A percentile compares a stretch with the other conserved stretches of the same genome.
Conservation (phyloP, 2,888 invertebrate genomes). For the Deilephila elpenor region DNA sequence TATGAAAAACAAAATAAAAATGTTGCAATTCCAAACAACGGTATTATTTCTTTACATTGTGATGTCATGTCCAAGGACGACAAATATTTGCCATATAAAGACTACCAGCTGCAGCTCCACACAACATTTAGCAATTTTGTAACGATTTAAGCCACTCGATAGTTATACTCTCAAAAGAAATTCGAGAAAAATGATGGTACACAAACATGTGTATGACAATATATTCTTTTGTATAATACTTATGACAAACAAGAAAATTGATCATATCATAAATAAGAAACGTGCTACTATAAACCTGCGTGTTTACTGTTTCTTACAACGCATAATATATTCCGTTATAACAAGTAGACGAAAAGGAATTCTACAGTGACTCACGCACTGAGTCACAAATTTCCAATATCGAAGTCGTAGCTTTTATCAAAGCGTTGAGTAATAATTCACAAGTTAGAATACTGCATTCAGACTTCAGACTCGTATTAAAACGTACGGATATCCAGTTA, state of each 20-base stretch:
- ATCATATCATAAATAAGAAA: not conserved
- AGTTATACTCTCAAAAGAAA: too few relatives aligned
- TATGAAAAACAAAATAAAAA: conserved; percentile 49
- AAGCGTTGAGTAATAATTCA: not conserved
- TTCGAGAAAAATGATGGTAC: too few relatives aligned
- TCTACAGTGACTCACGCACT: conserved; percentile 12
- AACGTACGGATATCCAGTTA: too few relatives aligned
- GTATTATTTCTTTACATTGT: too few relatives aligned
- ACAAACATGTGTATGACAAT: too few relatives aligned
- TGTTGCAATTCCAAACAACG: not conserved
- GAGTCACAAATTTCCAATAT: conserved; percentile 18
- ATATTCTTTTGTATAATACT: too few relatives aligned
- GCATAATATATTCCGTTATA: conserved; percentile 17
- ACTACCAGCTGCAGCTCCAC: too few relatives aligned
- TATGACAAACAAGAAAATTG: not conserved
- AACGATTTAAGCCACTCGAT: too few relatives aligned
- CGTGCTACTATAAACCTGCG: not conserved
- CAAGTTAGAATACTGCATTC: not conserved
- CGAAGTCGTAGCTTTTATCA: conserved; percentile 4
- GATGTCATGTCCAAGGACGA: too few relatives aligned
- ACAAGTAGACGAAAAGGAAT: conserved; percentile 16
- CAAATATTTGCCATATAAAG: too few relatives aligned
- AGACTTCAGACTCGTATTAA: not conserved
- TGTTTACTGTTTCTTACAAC: not conserved
- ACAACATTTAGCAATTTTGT: too few relatives aligned